Base-by-base conservation (phyloP, 2,888 invertebrate genomes). In the Harmothoe impar region DNA sequence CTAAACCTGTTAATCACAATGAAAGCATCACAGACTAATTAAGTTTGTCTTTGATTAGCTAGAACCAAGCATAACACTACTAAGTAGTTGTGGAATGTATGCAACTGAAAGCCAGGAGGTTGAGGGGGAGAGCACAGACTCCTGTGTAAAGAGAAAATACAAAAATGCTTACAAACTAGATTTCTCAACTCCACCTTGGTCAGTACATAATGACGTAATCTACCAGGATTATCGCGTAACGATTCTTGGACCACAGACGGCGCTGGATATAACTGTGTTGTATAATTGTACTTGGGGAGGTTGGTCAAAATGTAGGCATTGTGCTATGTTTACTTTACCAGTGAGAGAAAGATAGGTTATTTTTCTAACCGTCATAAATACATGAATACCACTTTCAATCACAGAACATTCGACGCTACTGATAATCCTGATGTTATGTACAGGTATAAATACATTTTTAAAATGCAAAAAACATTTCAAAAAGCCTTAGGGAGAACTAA, bases 11-110 rank as follows among this genome's bases (percentile, higher is more conserved):
- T 77, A 29, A 54, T 86, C 86, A 86, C 86, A 86, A 86, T 54
- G 54, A 52, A 86, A 86, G 54, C 86, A 86, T 86, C 86, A 86
- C 86, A 86, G 86, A 86, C 86, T 81, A 81, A 81, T 81, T 81
- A 35, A 81, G 43, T 33, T 15, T 81, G 81, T 17, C 81, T 23
- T 35, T 23, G 33, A 33, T 35, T 35, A 35, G 23, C 20, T 81
- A 43, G 35, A 81, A 33, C 81, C 81, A 81, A 43, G 15, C 35
- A 33, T 23, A 17, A 81, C 12, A 35, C 81, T 81, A 43, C 81
- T 81, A 81, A 81, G 81, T 81, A 81, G 81, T n/a, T 33, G 81
- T 81, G 81, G 81, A 81, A 81, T 81, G 81, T 81, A 81, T 81
- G 81, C 81, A 35, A 81, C 81, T 81, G 35, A 81, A 81, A 81